Conservation (phyloP, 2,113 vertebrate species). For the Microcebus ravelobensis region DNA sequence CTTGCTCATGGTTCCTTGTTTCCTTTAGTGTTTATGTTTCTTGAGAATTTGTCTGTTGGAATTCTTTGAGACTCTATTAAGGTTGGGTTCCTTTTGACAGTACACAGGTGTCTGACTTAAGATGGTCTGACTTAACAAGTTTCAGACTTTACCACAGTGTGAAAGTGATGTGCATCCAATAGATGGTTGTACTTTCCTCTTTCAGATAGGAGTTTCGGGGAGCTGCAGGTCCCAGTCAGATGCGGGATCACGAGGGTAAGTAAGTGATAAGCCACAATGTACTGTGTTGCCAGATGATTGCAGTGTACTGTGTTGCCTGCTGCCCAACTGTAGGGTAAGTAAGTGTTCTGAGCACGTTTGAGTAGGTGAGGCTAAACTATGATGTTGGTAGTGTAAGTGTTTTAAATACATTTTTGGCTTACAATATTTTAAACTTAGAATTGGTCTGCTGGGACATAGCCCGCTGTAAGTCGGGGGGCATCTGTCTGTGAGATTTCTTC, state of each 20-base stretch:
- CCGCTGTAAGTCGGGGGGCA: not conserved
- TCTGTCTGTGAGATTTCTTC: conserved; percentile 1
- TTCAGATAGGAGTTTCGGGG: not conserved
- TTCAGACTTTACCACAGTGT: not conserved
- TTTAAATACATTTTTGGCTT: not conserved
- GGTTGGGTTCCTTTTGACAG: not conserved
- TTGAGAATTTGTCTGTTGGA: conserved; percentile 25
- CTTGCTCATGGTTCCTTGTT: not conserved
- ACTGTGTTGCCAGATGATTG: not conserved
- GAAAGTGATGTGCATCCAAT: no score
- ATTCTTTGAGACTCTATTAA: conserved; percentile 29
- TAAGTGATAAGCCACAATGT: no score
- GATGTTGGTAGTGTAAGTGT: not conserved
- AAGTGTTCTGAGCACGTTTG: not conserved
- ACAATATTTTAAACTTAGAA: not conserved
- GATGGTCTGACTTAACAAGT: not conserved
- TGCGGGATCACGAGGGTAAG: not conserved
- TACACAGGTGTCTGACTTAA: not conserved
- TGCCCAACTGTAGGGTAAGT: not conserved
- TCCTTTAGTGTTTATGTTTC: conserved; percentile 23
- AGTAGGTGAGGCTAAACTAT: not conserved
- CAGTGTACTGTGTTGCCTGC: not conserved
- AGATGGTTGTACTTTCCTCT: not conserved
- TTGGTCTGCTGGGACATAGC: not conserved
- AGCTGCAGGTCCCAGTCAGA: not conserved